Base-by-base conservation (phyloP, 2,113 vertebrate genomes). In the Pleuronectes platessa region DNA sequence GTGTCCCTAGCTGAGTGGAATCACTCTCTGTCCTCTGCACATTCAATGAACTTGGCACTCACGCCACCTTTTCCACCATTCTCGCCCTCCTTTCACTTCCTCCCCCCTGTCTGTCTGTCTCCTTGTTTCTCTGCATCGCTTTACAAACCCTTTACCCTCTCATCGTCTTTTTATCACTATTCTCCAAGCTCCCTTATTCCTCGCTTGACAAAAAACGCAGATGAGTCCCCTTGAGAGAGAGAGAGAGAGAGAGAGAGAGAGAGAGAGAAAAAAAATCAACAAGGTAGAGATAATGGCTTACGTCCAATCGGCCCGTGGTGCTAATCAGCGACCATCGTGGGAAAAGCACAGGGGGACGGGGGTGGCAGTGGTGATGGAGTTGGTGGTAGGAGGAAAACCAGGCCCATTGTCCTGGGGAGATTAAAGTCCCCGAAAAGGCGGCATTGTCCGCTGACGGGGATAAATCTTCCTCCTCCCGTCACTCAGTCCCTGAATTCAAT, bases 381-480 rank as follows among this genome's bases (percentile, higher is more conserved):
- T 84, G 71, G 79, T 82, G 74, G 74, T 70, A 84, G 56, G 94
- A 95, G 91, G 92, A 94, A 96, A 96, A 96, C 95, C 95, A 94
- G 94, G 85, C 90, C 70, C 94, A 98, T 99, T 99, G 97, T 99
- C 95, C 96, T 88, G 89, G 91, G 91, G 95, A 98, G 97, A 99
- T 99, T 99, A 99, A 96, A 97, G 96, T 95, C 93, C 82, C 95
- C 93, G 90, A 96, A 96, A 92, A 97, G 94, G 93, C 97, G 86
- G 95, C 94, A 98, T 99, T 99, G 98, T 99, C 96, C 96, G 80
- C 88, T 78, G 90, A 92, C 95, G 76, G 94, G 97, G 97, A 98
- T 98, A 98, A 99, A 97, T 98, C 98, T 97, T 96, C 96, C 95
- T 94, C 96, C 98, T 98, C 96, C 98, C 96, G 98, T 99, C 98